These are phyloP conservation scores for Crypturellus undulatus DNA, from an alignment of 2,113 vertebrate genomes.

Conservation along the genomic window DNA sequence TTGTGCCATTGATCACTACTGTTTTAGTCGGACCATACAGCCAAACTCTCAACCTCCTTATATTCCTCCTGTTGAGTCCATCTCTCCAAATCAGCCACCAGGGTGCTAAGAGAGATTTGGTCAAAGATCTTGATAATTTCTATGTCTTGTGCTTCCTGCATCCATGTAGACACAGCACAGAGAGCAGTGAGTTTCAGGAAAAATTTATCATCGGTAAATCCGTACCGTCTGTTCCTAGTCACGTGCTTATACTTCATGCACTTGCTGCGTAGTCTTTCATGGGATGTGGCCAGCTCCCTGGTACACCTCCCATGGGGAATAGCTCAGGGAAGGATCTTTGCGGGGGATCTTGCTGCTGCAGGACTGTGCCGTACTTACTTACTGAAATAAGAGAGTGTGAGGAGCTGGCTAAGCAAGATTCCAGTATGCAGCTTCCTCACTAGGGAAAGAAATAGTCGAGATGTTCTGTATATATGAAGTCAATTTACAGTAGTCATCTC, in stretches of 20 bases:
- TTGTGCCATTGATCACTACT: background rate
- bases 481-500: background rate
- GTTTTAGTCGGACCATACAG: background rate
- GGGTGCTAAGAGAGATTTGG: background rate
- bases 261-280: background rate
- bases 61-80: background rate
- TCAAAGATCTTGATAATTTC: background rate
- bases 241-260: background rate
- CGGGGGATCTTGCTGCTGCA: background rate
- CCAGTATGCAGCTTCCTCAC: background rate
- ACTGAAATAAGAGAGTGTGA: background rate
- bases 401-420: background rate
- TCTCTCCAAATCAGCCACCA: background rate
- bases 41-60: background rate
- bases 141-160: background rate
- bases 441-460: background rate
- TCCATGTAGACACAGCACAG: background rate
- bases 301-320: background rate
- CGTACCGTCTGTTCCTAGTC: background rate
- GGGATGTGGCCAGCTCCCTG: background rate
- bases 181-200: background rate
- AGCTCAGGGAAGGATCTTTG: background rate
- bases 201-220: background rate
- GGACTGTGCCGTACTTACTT: background rate
- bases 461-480: accelerated